These are phyloP conservation scores for Macropodus opercularis DNA, from an alignment of 2,797 vertebrate species.

Conservation along the genomic window DNA sequence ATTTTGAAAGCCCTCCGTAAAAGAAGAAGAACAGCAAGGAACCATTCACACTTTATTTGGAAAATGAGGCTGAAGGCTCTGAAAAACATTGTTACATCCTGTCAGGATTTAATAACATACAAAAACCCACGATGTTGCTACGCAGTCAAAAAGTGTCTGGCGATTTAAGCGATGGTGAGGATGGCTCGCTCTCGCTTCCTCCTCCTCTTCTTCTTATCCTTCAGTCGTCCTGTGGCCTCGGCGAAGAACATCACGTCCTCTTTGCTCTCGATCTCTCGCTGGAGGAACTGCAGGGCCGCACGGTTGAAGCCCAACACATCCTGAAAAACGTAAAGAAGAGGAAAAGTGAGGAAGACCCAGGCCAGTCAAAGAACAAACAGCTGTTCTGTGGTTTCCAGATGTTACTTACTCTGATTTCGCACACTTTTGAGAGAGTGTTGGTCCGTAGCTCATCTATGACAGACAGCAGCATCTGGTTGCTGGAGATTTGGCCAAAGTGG, in stretches of 20 bases:
- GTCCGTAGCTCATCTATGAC: conserved; percentile 90
- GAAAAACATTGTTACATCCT: conserved; percentile 40
- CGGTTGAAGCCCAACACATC: conserved; percentile 94
- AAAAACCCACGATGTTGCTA: conserved; percentile 27
- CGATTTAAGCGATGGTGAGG: conserved; percentile 84
- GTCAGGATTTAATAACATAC: conserved; percentile 27
- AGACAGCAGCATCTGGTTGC: conserved; percentile 92
- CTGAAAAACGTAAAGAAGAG: conserved; percentile 63
- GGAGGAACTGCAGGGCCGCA: conserved; percentile 91
- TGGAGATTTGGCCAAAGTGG: conserved; percentile 94
- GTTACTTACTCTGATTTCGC: conserved; percentile 86
- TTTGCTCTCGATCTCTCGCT: conserved; percentile 91
- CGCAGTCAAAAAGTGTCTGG: conserved; percentile 19
- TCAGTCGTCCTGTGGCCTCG: conserved; percentile 88
- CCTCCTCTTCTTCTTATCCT: conserved; percentile 89
- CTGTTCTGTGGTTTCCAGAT: neutral
- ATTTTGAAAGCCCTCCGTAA: conserved; percentile 30
- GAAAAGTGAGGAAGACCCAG: neutral
- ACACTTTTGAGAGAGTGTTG: conserved; percentile 90
- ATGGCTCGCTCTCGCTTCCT: conserved; percentile 90
- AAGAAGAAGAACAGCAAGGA: conserved; percentile 48
- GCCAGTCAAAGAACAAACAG: neutral
- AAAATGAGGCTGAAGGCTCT: conserved; percentile 38
- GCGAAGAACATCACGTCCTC: conserved; percentile 94
- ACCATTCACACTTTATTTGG: conserved; percentile 64